Evolutionary conservation across 2,888 invertebrate genomes (phyloP), one percentile per base, ranked within the genome.

Genomic region (Hyalella azteca): DNA sequence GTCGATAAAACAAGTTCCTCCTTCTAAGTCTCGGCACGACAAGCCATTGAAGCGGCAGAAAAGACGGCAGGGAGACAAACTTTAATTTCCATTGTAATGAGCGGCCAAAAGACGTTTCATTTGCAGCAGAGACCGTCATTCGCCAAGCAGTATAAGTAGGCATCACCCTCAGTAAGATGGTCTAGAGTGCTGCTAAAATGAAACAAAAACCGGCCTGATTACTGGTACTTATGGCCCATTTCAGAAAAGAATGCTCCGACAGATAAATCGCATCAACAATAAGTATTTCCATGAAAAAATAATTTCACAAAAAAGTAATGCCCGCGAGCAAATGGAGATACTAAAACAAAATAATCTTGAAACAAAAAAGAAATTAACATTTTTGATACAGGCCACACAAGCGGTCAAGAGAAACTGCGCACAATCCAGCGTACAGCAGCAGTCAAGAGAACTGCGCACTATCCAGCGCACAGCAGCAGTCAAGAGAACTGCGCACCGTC

Each of bases 41-140:
- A 66, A 32, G 66, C 66, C 66, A 66, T 66, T 66, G 66, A 66
- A 36, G 66, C 66, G 36, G 66, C 66, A 66, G 36, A 66, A 66
- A 66, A 66, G 66, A 66, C 66, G 66, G 36, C 66, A 66, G 36
- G 29, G 66, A 66, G 66, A 66, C 66, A 66, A 66, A 66, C 66
- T 66, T 66, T 66, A 66, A 66, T 66, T 66, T 66, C 66, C 66
- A 66, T 66, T 66, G 66, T 66, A 66, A 66, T 66, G 66, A 66
- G 66, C 66, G 66, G 66, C 66, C 66, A 66, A 32, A 66, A 66
- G 66, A 66, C 66, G 66, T 66, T 66, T 66, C 66, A 66, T 66
- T 66, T 66, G 66, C 66, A 66, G 66, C 36, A 32, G 39, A 45
- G 66, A 66, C 66, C 29, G 66, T 66, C 66, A 66, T 66, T 66